Conservation (phyloP, 2,888 invertebrate genomes). For the Trichogramma dendrolimi region DNA sequence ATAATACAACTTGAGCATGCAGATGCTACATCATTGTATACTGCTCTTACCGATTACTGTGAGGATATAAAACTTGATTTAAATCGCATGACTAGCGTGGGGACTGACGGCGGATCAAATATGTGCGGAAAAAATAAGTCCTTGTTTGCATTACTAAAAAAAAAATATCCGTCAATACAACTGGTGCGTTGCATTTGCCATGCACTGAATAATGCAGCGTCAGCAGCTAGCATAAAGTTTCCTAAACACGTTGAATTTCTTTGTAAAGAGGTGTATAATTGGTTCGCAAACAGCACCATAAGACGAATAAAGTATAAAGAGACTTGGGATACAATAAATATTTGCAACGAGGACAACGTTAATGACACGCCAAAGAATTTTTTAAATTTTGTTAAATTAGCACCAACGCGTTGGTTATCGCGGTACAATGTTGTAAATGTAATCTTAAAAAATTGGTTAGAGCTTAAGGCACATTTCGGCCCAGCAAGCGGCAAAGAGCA, state of each 20-base stretch:
- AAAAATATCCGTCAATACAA: conserved; percentile 27
- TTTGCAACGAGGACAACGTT: neutral
- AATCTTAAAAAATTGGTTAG: conserved; percentile 28
- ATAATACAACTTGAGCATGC: conserved; percentile 15
- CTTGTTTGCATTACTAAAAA: conserved; percentile 32
- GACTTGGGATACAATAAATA: conserved; percentile 27
- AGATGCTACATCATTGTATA: conserved; percentile 1
- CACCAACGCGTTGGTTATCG: conserved; percentile 30
- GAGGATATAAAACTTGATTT: conserved; percentile 18
- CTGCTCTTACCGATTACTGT: neutral
- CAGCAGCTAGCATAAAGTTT: neutral
- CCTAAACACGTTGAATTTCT: conserved; percentile 28
- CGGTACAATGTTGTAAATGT: conserved; percentile 28
- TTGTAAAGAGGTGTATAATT: conserved; percentile 30
- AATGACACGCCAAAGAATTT: conserved; percentile 8
- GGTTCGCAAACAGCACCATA: conserved; percentile 29
- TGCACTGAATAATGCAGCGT: conserved; percentile 20
- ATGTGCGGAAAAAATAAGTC: conserved; percentile 33
- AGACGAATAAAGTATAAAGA: conserved; percentile 26
- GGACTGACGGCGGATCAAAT: conserved; percentile 34
- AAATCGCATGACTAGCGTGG: conserved; percentile 30
- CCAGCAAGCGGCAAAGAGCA: conserved; percentile 19
- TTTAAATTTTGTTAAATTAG: conserved; percentile 28
- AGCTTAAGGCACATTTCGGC: conserved; percentile 26
- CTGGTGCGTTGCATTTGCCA: conserved; percentile 32